Evolutionary conservation across 2,797 vertebrate genomes (phyloP), one percentile per base, ranked within the genome.

Genomic region (Caiman crocodilus): DNA sequence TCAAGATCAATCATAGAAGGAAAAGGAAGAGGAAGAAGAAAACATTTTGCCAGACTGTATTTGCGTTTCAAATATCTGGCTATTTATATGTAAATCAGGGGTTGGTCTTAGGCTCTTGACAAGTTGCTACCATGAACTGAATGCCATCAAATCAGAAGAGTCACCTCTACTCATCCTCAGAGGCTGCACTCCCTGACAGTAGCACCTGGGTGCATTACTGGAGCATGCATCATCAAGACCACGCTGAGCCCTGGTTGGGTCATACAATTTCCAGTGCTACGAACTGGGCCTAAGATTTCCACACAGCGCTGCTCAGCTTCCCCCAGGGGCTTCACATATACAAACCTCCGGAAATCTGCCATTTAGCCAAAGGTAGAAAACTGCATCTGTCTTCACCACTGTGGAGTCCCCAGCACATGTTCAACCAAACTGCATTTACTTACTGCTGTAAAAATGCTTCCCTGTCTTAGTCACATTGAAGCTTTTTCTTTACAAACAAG

Each of bases 401-500:
- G 10, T 50, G 35, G 50, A 55, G 1, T 0, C 16, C 5, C 76
- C 3, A 28, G 75, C 73, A 76, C 1, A 0, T 0, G 0, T 83
- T 88, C 81, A 83, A 81, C 0, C 7, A 82, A 64, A 50, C 1
- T 0, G 30, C 58, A 58, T 56, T 74, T 88, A 73, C 89, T 73
- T 9, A 63, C 30, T 67, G 75, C 88, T 84, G 88, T 76, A 75
- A 77, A 79, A 91, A 95, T 79, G 14, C 14, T 65, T 89, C 86
- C 84, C 89, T 92, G 94, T 85, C 85, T 89, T 84, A 92, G 55
- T 76, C 84, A 76, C 79, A 4, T 58, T 78, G 76, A 79, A 75
- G 85, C 82, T 94, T 86, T 93, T 86, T 88, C 94, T 94, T 90
- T 91, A 94, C 88, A 92, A 95, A n/a, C 90, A 94, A 56, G 82